Evolutionary conservation across 2,888 invertebrate species (phyloP).

Genomic region (Rhogogaster chlorosoma): DNA sequence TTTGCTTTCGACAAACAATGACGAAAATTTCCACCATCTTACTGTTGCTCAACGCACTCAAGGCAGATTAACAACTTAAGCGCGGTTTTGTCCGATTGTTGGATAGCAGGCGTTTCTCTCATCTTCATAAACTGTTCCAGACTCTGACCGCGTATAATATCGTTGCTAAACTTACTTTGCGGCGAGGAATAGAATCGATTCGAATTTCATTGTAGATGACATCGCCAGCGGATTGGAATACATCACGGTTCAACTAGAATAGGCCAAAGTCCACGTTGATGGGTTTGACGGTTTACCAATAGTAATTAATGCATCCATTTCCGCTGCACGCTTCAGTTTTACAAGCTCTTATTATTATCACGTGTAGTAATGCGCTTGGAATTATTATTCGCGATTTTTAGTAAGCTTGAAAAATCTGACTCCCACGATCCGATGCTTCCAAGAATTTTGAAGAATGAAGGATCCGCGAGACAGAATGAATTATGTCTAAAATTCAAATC

Average conservation of each 20-base stretch:
- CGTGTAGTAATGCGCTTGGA: not conserved
- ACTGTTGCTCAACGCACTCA: not conserved
- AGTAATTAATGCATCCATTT: conserved; percentile 32
- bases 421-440: not conserved
- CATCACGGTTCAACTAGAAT: not conserved
- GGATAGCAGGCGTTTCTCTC: not conserved
- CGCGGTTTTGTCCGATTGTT: not conserved
- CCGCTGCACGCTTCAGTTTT: not conserved
- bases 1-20: not conserved
- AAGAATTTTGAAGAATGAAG: not conserved
- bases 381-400: not conserved
- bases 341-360: not conserved
- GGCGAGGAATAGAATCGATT: conserved; percentile 28
- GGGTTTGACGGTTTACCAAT: conserved; percentile 41
- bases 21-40: not conserved
- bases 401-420: not conserved
- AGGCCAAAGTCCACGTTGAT: conserved; percentile 33
- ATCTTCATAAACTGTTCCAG: not conserved
- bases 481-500: not conserved
- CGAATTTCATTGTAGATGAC: conserved; percentile 34
- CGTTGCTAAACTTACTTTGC: not conserved
- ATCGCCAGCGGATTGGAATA: conserved; percentile 7
- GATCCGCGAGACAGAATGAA: not conserved
- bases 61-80: not conserved
- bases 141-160: not conserved